Percentiles rank a stretch among this genome's conserved stretches.
Evolutionary conservation across 2,113 vertebrate genomes (phyloP).

Genomic region (Lontra canadensis): DNA sequence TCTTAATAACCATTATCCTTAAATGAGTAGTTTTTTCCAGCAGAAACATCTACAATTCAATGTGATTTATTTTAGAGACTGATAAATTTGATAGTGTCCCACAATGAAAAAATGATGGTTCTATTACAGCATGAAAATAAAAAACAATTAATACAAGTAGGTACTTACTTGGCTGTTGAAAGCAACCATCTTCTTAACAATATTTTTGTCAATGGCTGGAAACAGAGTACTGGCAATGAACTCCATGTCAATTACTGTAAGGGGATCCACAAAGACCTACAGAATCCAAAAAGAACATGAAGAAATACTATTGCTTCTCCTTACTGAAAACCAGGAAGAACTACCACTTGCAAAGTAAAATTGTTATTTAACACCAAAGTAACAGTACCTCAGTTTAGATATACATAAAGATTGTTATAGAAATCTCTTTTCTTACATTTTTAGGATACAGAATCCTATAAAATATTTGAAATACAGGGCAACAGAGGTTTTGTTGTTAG

Average conservation of each 20-base stretch:
- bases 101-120: not conserved
- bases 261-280: slow-evolving; percentile 96
- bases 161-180: slow-evolving; percentile 93
- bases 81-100: not conserved
- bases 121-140: not conserved
- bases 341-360: not conserved
- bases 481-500: not conserved
- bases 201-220: slow-evolving; percentile 89
- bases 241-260: slow-evolving; percentile 94
- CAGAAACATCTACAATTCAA: not conserved
- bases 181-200: slow-evolving; percentile 94
- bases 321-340: not conserved
- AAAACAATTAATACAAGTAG: not conserved
- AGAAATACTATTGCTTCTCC: not conserved
- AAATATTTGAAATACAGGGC: not conserved
- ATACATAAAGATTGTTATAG: not conserved
- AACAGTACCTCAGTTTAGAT: not conserved
- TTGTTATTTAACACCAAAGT: not conserved
- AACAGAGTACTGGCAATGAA: slow-evolving; percentile 94
- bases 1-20: not conserved
- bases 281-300: slow-evolving; percentile 54
- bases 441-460: not conserved
- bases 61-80: not conserved
- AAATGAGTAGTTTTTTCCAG: not conserved
- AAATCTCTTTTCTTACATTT: slow-evolving; percentile 26